Conservation (phyloP, 2,888 invertebrate species). For the Beris morrisii region DNA sequence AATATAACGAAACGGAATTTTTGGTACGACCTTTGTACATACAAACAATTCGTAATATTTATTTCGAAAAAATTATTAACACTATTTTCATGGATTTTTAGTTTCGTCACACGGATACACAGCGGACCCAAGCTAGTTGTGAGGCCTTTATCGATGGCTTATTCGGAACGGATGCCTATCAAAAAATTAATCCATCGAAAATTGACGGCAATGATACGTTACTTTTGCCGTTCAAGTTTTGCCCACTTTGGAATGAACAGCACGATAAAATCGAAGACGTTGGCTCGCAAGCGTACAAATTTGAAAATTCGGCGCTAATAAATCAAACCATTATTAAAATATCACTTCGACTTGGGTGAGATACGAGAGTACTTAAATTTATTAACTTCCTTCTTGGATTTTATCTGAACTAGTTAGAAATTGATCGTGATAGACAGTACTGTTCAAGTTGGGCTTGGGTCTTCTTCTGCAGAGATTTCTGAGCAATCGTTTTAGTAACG, state of each 20-base stretch:
- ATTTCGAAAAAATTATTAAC: too few relatives aligned
- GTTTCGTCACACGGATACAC: constrained; percentile 65
- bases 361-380: neutral
- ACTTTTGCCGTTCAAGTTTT: constrained; percentile 64
- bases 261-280: constrained; percentile 58
- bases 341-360: constrained; percentile 60
- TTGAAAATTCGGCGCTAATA: constrained; percentile 46
- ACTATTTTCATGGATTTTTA: constrained; percentile 45
- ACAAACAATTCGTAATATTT: too few relatives aligned
- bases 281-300: constrained; percentile 49
- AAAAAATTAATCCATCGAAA: constrained; percentile 42
- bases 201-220: constrained; percentile 54
- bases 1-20: constrained; percentile 4
- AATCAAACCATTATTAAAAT: constrained; percentile 58
- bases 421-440: too few relatives aligned
- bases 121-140: constrained; percentile 65
- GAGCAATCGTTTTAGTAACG: too few relatives aligned
- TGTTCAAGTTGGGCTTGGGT: too few relatives aligned
- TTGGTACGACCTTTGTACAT: neutral
- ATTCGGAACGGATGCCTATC: constrained; percentile 52
- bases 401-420: too few relatives aligned
- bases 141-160: constrained; percentile 64
- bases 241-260: constrained; percentile 63
- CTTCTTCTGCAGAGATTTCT: too few relatives aligned
- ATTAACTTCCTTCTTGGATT: too few relatives aligned